Conservation (phyloP, 2,797 vertebrate species). For the Thripadectes ignobilis region DNA sequence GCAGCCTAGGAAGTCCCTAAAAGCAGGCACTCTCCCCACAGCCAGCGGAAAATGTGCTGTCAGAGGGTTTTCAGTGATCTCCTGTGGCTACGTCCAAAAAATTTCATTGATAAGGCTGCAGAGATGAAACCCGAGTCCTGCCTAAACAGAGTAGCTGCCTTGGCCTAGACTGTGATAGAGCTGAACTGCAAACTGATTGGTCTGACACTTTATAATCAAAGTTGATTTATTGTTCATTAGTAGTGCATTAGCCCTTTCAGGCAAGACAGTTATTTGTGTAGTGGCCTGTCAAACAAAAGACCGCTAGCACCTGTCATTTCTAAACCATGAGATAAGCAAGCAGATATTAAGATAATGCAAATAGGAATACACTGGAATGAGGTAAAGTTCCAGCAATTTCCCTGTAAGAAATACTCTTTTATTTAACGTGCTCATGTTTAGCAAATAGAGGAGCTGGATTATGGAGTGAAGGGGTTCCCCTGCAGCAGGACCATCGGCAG, state of each 20-base stretch:
- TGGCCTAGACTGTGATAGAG: slow-evolving; percentile 80
- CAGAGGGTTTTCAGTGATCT: slow-evolving; percentile 35
- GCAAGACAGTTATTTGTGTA: slow-evolving; percentile 94
- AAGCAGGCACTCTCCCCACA: not conserved
- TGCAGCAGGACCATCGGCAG: not conserved
- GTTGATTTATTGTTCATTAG: slow-evolving; percentile 99
- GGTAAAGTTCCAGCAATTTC: slow-evolving; percentile 52
- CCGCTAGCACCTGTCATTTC: slow-evolving; percentile 96
- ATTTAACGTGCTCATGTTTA: not conserved
- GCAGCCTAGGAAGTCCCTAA: not conserved
- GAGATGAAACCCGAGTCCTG: slow-evolving; percentile 79
- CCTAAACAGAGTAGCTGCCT: slow-evolving; percentile 81
- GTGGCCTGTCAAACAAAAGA: slow-evolving; percentile 90
- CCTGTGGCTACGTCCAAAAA: slow-evolving; percentile 59
- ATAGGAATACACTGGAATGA: slow-evolving; percentile 69
- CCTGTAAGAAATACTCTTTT: not conserved
- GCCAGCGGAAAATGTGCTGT: not conserved
- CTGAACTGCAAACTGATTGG: slow-evolving; percentile 91
- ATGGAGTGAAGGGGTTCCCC: not conserved
- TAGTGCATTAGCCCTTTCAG: slow-evolving; percentile 96
- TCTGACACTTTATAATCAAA: slow-evolving; percentile 99
- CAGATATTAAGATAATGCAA: slow-evolving; percentile 81
- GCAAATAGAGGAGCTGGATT: not conserved
- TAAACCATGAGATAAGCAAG: slow-evolving; percentile 86
- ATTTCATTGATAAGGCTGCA: slow-evolving; percentile 72